Evolutionary conservation across 2,888 invertebrate species (phyloP).

Genomic region (Drosophila koepferae): DNA sequence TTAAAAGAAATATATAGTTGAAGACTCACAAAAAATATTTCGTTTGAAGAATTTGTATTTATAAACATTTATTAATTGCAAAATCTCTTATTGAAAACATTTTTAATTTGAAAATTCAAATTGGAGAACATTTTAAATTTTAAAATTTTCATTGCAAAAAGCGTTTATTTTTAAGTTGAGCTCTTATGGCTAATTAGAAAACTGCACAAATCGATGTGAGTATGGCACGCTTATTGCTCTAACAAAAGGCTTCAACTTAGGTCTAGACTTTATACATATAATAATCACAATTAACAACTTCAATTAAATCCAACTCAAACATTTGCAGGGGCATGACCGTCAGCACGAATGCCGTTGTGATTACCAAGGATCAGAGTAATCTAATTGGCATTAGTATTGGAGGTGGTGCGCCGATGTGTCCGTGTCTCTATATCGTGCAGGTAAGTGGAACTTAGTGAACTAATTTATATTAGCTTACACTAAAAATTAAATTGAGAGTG

Average conservation of each 20-base stretch:
- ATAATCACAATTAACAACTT: not conserved
- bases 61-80: not conserved
- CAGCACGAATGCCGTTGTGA: conserved; percentile 95
- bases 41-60: not conserved
- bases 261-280: not conserved
- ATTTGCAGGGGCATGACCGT: conserved; percentile 97
- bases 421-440: conserved; percentile 99
- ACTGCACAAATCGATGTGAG: conserved; percentile 63
- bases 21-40: not conserved
- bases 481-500: too few relatives aligned
- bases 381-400: conserved; percentile 99
- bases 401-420: conserved; percentile 97
- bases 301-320: not conserved
- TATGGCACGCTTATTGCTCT: conserved; percentile 45
- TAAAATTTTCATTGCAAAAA: not conserved
- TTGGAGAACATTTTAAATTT: not conserved
- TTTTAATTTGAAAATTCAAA: too few relatives aligned
- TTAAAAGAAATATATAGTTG: not conserved
- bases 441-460: conserved; percentile 84
- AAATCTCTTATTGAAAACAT: too few relatives aligned
- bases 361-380: conserved; percentile 96
- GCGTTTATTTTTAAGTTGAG: not conserved
- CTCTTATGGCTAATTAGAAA: conserved; percentile 30
- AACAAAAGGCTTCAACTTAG: conserved; percentile 12
- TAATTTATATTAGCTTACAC: not conserved